Evolutionary conservation across 2,113 vertebrate species (phyloP), one percentile per base, ranked within the genome.

Genomic region (Paraplagusia blochii): DNA sequence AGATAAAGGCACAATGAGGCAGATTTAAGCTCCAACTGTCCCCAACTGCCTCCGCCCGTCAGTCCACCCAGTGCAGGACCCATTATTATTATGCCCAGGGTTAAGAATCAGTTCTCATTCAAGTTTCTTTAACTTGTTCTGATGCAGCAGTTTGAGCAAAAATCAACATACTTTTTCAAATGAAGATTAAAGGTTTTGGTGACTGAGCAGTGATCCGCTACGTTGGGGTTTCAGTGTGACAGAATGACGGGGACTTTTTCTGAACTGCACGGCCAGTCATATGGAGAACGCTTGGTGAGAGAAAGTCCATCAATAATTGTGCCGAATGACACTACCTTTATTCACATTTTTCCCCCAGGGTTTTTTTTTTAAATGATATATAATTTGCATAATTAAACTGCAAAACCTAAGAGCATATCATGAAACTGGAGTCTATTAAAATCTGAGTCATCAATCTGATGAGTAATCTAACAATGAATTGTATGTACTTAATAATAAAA

Each of bases 291-390:
- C 36, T 63, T 50, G 51, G 72, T 72, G 53, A 76, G 75, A 86
- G 82, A 83, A 85, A 83, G 78, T 82, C 75, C 75, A 80, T 80
- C 75, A 81, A 76, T 80, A 79, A 60, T 85, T 76, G 63, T 54
- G 61, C 45, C 75, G 67, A 76, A 67, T 77, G 57, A 46, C 68
- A 65, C 65, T 11, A 18, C 18, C 17, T 77, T 66, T 66, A 42
- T 29, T 58, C 53, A 72, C 44, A 63, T 72, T 71, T 70, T 77
- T 78, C 59, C 54, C 74, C 58, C 14, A 6, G 66, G 68, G 59
- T n/a, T 79, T 12, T 66, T 69, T 79, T 61, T 70, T 76, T 22
- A 11, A 1, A 40, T 56, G 51, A 56, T 69, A 40, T 62, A 50
- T 53, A 49, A 65, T 53, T 36, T 42, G 34, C 13, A 47, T 14